A percentile compares a stretch with the other conserved stretches of the same genome.
Evolutionary conservation across 2,888 invertebrate species (phyloP).

Genomic region (Stenodera caucasica): DNA sequence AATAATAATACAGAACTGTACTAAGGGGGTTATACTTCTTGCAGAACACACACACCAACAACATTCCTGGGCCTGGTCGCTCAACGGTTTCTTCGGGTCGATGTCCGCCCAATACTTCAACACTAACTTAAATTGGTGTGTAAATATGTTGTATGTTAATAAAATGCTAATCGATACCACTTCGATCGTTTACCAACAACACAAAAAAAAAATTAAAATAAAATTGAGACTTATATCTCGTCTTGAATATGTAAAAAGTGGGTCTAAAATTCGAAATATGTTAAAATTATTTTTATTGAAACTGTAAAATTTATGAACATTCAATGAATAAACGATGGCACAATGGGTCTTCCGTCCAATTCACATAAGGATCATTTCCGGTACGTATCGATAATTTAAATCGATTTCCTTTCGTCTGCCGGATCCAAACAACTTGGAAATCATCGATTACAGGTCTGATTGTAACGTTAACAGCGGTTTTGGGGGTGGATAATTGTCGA

Average conservation of each 20-base stretch:
- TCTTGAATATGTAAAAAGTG: background rate
- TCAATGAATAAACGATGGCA: conserved; percentile 49
- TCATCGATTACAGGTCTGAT: conserved; percentile 37
- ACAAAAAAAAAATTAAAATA: conserved; percentile 37
- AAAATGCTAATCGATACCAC: conserved; percentile 44
- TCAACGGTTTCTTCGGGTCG: conserved; percentile 38
- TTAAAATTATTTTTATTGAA: background rate
- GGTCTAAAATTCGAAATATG: background rate
- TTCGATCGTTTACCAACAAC: conserved; percentile 36
- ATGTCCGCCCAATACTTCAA: conserved; percentile 35
- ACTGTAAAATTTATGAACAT: conserved; percentile 37
- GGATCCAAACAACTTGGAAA: conserved; percentile 48
- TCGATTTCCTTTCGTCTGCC: conserved; percentile 31
- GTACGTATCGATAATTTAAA: conserved; percentile 43
- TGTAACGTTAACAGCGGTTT: conserved; percentile 21
- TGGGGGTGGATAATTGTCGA: conserved; percentile 37
- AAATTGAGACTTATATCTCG: conserved; percentile 16
- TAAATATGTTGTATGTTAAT: conserved; percentile 43
- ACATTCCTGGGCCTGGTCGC: conserved; percentile 35
- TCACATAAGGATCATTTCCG: conserved; percentile 47
- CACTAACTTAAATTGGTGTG: conserved; percentile 38
- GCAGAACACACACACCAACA: conserved; percentile 31
- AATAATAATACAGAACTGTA: background rate
- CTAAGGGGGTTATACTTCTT: conserved; percentile 29
- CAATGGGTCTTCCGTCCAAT: conserved; percentile 40